phyloP scores from a whole-genome alignment of 2,797 vertebrate species.

The Pseudocheirus occidentalis region DNA sequence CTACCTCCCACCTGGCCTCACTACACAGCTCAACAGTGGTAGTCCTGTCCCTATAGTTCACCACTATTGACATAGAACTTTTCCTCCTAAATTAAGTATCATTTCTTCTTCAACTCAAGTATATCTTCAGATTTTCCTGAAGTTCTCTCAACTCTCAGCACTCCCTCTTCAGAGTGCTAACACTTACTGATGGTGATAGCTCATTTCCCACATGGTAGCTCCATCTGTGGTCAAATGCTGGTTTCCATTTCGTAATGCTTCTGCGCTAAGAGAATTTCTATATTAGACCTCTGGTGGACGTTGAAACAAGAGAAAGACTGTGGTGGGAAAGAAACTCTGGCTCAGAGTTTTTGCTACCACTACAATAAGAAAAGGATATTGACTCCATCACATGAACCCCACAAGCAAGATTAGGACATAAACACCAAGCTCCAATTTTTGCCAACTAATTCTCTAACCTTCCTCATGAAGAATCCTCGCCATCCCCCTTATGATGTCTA shows the following conservation, averaged over 20 bases:
- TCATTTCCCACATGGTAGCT: background rate
- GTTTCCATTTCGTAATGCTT: background rate
- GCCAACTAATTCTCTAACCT: background rate
- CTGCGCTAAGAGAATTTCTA: background rate
- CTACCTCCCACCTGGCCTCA: background rate
- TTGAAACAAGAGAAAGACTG: background rate
- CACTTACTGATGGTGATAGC: background rate
- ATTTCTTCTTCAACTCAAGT: background rate
- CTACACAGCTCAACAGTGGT: background rate
- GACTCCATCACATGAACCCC: background rate
- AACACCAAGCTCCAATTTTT: background rate
- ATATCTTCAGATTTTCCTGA: background rate
- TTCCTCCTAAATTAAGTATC: background rate
- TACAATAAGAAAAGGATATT: background rate
- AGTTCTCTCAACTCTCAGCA: background rate
- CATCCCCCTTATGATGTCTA: background rate
- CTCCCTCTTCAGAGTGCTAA: background rate
- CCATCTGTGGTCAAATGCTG: background rate
- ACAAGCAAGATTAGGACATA: background rate
- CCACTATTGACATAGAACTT: background rate
- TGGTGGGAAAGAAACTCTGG: background rate
- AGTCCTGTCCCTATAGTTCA: background rate
- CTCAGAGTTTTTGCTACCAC: background rate
- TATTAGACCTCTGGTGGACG: background rate
- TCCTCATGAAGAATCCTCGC: background rate